These are phyloP conservation scores for Nettapus auritus DNA, from an alignment of 2,113 vertebrate species.

Conservation along the genomic window DNA sequence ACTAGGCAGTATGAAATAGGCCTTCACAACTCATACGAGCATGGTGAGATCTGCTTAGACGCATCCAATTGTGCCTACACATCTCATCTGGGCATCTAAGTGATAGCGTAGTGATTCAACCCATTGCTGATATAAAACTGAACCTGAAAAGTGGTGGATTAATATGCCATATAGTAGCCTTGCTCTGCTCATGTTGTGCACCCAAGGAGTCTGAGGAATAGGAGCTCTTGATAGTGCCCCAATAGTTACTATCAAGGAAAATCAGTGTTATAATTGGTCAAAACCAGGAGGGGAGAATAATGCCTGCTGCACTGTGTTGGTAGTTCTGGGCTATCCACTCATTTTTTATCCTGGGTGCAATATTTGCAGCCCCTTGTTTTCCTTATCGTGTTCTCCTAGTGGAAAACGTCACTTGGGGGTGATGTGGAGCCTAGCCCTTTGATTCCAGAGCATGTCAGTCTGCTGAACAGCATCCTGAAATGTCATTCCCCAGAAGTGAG, in stretches of 20 bases:
- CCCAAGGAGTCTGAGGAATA: neutral
- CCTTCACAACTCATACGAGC: neutral
- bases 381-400: neutral
- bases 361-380: neutral
- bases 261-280: neutral
- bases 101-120: neutral
- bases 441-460: neutral
- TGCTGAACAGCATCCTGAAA: neutral
- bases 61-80: neutral
- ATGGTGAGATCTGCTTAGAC: neutral
- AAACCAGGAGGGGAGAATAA: neutral
- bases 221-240: neutral
- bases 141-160: neutral
- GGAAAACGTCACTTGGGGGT: neutral
- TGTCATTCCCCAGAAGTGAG: neutral
- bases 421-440: neutral
- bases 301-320: rapidly evolving
- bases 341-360: neutral
- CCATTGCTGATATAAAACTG: neutral
- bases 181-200: neutral
- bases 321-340: neutral
- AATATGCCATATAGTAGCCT: neutral
- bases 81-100: neutral
- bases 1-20: no score
- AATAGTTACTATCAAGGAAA: neutral